Conservation (phyloP, 2,888 invertebrate genomes). For the Busseola fusca region DNA sequence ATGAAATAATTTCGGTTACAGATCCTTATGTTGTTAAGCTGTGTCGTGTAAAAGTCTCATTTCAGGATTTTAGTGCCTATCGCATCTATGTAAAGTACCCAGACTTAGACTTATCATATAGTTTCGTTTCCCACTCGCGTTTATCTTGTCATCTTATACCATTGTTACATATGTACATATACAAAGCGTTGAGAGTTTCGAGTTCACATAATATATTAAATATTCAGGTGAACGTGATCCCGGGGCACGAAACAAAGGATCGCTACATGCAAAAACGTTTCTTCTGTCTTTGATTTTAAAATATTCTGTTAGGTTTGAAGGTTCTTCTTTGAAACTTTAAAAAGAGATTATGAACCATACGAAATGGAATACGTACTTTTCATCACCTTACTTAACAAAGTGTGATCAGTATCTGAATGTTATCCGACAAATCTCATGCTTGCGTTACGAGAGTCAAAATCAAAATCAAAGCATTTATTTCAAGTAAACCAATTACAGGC, state of each 20-base stretch:
- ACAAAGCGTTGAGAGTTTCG: slow-evolving; percentile 36
- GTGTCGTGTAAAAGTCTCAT: background rate
- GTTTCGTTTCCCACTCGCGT: slow-evolving; percentile 5
- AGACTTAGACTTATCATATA: background rate
- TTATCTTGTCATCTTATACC: slow-evolving; percentile 22
- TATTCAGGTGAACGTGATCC: slow-evolving; percentile 53
- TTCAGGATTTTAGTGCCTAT: slow-evolving; percentile 33
- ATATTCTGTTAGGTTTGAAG: slow-evolving; percentile 18
- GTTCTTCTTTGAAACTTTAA: slow-evolving; percentile 19
- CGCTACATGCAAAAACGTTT: slow-evolving; percentile 30
- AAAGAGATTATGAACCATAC: background rate
- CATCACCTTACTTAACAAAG: background rate
- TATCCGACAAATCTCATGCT: background rate
- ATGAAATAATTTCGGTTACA: slow-evolving; percentile 20
- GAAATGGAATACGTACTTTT: background rate
- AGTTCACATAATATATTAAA: slow-evolving; percentile 52
- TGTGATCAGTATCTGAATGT: background rate
- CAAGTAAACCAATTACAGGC: too few relatives aligned
- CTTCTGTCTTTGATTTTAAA: slow-evolving; percentile 36
- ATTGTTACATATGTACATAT: slow-evolving; percentile 28
- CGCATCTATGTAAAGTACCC: slow-evolving; percentile 27
- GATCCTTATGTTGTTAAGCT: slow-evolving; percentile 9
- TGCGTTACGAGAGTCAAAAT: too few relatives aligned
- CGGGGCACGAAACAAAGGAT: slow-evolving; percentile 28
- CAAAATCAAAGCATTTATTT: too few relatives aligned